Evolutionary conservation across 2,797 vertebrate genomes (phyloP).

Genomic region (Sebastes iracundus): DNA sequence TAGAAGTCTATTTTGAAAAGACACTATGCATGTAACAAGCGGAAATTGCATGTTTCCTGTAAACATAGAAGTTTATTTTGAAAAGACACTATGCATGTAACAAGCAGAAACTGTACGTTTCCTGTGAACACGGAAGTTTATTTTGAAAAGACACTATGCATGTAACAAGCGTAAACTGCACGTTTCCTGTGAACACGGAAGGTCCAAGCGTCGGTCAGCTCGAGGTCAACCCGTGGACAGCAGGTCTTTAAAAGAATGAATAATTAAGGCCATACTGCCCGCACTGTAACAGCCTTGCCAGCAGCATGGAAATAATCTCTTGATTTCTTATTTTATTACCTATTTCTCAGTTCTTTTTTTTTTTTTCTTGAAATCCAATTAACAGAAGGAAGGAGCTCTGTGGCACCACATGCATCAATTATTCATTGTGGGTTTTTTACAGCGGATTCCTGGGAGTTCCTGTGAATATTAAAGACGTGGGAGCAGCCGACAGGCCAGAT

Average conservation of each 20-base stretch:
- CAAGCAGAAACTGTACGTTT: rapidly evolving
- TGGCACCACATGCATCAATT: constrained; percentile 79
- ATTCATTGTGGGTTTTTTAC: constrained; percentile 78
- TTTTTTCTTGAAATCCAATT: constrained; percentile 78
- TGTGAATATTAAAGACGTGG: constrained; percentile 80
- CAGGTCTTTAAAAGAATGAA: constrained; percentile 54
- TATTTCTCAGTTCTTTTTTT: constrained; percentile 52
- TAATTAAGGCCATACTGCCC: constrained; percentile 27
- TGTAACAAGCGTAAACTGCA: no score
- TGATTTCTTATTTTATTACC: constrained; percentile 49
- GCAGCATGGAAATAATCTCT: constrained; percentile 55
- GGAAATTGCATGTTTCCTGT: rapidly evolving
- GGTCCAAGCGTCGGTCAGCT: not conserved
- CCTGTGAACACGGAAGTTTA: rapidly evolving
- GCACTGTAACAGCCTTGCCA: constrained; percentile 29
- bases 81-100: no score
- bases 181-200: no score
- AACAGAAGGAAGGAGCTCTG: constrained; percentile 78
- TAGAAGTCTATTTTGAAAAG: no score
- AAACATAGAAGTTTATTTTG: no score
- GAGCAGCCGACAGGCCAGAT: constrained; percentile 73
- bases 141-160: no score
- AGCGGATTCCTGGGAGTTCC: constrained; percentile 76
- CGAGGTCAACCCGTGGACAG: constrained; percentile 35
- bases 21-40: no score